Conservation (phyloP, 2,797 vertebrate species). For the Hybognathus amarus region DNA sequence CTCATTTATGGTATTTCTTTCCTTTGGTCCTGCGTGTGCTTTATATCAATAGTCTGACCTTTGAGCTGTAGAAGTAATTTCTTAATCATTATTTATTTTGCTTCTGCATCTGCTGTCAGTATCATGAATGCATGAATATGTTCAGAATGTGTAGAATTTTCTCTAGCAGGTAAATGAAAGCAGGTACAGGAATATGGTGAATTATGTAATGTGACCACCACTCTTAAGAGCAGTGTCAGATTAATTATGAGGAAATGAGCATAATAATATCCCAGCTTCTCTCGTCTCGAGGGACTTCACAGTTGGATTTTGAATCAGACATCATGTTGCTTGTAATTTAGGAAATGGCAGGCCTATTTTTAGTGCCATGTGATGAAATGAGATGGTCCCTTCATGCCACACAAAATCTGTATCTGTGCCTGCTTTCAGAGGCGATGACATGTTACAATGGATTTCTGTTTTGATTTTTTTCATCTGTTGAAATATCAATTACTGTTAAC, state of each 20-base stretch:
- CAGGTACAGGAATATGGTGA: background rate
- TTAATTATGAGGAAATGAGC: conserved; percentile 18
- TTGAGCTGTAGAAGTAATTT: conserved; percentile 76
- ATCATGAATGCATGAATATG: conserved; percentile 65
- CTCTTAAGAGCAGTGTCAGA: background rate
- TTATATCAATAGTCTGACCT: conserved; percentile 76
- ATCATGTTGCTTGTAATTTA: conserved; percentile 6
- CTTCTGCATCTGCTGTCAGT: conserved; percentile 71
- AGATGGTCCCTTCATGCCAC: background rate
- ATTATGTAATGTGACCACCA: background rate
- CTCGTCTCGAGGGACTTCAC: background rate
- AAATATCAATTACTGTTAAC: background rate
- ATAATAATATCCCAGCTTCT: background rate
- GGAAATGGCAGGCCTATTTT: conserved; percentile 5
- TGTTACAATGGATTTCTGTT: background rate
- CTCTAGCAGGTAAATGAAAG: background rate
- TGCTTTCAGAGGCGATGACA: background rate
- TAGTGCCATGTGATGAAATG: background rate
- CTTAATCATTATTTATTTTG: conserved; percentile 70
- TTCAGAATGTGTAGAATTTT: conserved; percentile 29
- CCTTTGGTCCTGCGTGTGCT: conserved; percentile 64
- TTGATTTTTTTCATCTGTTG: background rate
- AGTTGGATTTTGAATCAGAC: background rate
- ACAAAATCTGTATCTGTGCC: background rate
- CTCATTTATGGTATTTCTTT: conserved; percentile 53